phyloP scores from a whole-genome alignment of 2,888 invertebrate genomes.

The Orthosia gracilis region DNA sequence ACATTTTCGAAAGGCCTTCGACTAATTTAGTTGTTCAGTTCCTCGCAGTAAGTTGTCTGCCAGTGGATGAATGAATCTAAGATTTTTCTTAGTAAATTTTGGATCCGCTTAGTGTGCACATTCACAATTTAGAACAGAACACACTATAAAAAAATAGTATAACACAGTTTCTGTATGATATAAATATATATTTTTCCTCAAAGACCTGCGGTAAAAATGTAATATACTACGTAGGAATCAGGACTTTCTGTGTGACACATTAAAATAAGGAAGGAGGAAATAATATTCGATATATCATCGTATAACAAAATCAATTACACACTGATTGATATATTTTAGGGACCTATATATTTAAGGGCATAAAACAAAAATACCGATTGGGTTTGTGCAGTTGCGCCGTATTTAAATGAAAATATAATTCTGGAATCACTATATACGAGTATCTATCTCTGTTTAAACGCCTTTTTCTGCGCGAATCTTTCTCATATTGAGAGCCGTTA shows the following conservation, averaged over 20 bases:
- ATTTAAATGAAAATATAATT: neutral
- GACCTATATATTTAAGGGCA: neutral
- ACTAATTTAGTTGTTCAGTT: neutral
- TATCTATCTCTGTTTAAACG: neutral
- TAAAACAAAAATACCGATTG: neutral
- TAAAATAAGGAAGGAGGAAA: conserved; percentile 38
- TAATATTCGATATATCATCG: conserved; percentile 6
- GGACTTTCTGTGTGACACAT: conserved; percentile 24
- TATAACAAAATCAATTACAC: neutral
- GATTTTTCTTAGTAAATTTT: neutral
- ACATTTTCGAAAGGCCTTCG: neutral
- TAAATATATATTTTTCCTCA: conserved; percentile 6
- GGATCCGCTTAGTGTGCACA: neutral
- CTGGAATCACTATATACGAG: neutral
- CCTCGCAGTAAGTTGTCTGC: neutral
- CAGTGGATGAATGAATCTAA: neutral
- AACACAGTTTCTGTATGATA: neutral
- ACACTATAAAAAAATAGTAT: no score
- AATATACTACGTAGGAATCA: conserved; percentile 5
- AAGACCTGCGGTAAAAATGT: neutral
- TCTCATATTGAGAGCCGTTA: conserved; percentile 42
- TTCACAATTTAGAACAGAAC: neutral
- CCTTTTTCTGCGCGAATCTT: conserved; percentile 5
- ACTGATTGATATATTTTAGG: conserved; percentile 13
- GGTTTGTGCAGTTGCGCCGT: neutral